Evolutionary conservation across 2,888 invertebrate genomes (phyloP).

Genomic region (Candidula unifasciata): DNA sequence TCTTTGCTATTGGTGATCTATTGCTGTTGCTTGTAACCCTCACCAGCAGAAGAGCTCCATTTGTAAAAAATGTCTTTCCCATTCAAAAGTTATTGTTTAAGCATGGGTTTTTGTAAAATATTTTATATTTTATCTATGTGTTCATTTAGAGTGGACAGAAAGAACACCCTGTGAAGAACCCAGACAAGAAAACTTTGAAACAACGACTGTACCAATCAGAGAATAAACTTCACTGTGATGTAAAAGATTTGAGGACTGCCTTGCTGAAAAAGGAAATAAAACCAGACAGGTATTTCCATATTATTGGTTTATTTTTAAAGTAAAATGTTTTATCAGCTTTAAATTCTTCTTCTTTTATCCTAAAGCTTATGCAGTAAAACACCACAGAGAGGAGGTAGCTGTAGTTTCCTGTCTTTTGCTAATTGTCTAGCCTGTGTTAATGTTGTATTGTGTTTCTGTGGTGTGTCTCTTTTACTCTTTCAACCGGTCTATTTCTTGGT

Average conservation of each 20-base stretch:
- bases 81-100: neutral
- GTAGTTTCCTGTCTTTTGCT: no score
- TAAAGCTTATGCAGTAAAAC: no score
- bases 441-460: no score
- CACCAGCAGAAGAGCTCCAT: no score
- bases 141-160: slow-evolving; percentile 7
- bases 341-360: no score
- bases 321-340: neutral
- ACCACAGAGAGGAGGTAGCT: no score
- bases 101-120: neutral
- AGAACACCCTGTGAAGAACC: slow-evolving; percentile 27
- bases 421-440: no score
- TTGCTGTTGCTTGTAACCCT: no score
- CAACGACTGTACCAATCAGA: slow-evolving; percentile 35
- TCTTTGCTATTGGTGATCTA: no score
- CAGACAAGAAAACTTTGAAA: slow-evolving; percentile 35
- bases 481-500: no score
- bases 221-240: neutral
- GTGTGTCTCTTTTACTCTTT: no score
- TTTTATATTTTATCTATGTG: neutral
- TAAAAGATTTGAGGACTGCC: slow-evolving; percentile 29
- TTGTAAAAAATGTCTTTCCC: no score
- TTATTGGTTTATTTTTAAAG: neutral
- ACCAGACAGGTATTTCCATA: slow-evolving; percentile 18
- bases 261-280: slow-evolving; percentile 10